Evolutionary conservation across 1,140 invertebrate genomes (phyloP).

Genomic region (Papilio polyxenes): DNA sequence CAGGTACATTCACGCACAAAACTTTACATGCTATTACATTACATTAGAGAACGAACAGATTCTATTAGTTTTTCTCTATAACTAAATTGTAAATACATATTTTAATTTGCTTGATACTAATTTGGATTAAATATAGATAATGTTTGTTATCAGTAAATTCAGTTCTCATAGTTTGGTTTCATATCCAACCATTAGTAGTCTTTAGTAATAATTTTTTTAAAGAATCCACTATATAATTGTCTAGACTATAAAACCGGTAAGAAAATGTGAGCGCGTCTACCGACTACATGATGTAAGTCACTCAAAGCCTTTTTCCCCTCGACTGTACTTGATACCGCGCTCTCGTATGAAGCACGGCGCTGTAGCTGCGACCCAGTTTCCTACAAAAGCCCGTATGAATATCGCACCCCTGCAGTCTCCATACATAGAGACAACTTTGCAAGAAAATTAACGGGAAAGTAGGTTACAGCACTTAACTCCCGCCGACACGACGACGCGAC

Average conservation of each 20-base stretch:
- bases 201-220: not conserved
- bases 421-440: constrained; percentile 39
- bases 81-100: no score
- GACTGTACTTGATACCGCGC: constrained; percentile 35
- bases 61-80: no score
- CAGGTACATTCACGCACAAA: constrained; percentile 18
- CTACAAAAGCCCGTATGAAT: constrained; percentile 46
- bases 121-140: no score
- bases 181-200: no score
- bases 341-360: constrained; percentile 41
- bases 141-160: no score
- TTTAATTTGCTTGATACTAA: no score
- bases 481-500: constrained; percentile 2
- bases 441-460: constrained; percentile 39
- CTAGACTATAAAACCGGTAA: not conserved
- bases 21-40: not conserved
- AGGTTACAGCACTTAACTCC: constrained; percentile 37
- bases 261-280: not conserved
- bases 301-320: constrained; percentile 34
- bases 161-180: no score
- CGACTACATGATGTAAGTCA: constrained; percentile 10
- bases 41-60: no score
- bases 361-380: constrained; percentile 47
- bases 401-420: constrained; percentile 37
- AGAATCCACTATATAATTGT: not conserved